phyloP scores from a whole-genome alignment of 2,888 invertebrate genomes.

The Schrankia costaestrigalis region DNA sequence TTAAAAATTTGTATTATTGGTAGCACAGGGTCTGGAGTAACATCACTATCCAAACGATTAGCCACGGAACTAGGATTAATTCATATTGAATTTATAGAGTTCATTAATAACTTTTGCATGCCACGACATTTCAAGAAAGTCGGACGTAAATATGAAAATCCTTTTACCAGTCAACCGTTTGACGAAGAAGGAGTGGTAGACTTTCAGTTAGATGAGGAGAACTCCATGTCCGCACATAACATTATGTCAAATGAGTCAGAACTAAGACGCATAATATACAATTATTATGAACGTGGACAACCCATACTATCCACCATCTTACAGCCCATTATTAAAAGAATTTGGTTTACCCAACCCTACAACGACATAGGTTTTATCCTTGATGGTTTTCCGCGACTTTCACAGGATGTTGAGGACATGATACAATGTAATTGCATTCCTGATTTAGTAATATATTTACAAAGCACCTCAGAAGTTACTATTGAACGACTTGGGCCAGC shows the following conservation, averaged over 20 bases:
- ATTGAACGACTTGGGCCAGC: conserved; percentile 49
- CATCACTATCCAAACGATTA: conserved; percentile 68
- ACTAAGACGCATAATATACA: conserved; percentile 56
- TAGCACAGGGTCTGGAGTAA: conserved; percentile 77
- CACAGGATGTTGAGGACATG: conserved; percentile 78
- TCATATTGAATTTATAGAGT: conserved; percentile 71
- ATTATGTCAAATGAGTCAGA: conserved; percentile 60
- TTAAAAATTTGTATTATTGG: conserved; percentile 81
- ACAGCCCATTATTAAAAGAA: conserved; percentile 60
- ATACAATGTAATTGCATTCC: conserved; percentile 74
- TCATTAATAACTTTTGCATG: conserved; percentile 53
- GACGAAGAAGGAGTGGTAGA: conserved; percentile 59
- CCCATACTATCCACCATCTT: conserved; percentile 67
- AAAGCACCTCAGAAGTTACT: conserved; percentile 49
- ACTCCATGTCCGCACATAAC: conserved; percentile 47
- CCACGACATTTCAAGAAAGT: conserved; percentile 69
- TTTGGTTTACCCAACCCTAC: conserved; percentile 79
- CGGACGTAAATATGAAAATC: conserved; percentile 66
- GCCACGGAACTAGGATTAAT: conserved; percentile 78
- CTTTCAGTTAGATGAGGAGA: conserved; percentile 61
- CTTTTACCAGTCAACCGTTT: conserved; percentile 48
- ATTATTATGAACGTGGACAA: conserved; percentile 73
- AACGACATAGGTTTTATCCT: conserved; percentile 76
- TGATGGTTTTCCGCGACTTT: conserved; percentile 82
- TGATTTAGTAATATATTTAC: conserved; percentile 79